phyloP scores from a whole-genome alignment of 2,888 invertebrate genomes.

The Oligia latruncula region DNA sequence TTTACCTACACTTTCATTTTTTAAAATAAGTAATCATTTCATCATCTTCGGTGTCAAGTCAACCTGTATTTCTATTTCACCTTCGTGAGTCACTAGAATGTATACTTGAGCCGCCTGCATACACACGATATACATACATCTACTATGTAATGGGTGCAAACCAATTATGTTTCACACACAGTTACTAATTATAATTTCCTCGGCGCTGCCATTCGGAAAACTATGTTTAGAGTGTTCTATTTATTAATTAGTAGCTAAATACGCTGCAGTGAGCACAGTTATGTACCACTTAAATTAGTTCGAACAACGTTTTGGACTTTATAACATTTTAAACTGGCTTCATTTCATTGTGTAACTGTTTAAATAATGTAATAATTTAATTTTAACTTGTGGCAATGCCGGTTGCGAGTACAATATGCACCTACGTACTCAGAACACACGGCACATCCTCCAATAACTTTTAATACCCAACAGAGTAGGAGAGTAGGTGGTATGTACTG shows the following conservation, averaged over 20 bases:
- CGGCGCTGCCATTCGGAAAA: constrained; percentile 79
- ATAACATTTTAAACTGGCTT: constrained; percentile 55
- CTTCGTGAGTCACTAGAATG: constrained; percentile 56
- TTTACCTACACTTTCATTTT: not conserved
- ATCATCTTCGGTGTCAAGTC: constrained; percentile 38
- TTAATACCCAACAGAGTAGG: constrained; percentile 39
- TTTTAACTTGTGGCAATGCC: constrained; percentile 28
- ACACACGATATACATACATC: constrained; percentile 39
- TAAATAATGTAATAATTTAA: constrained; percentile 44
- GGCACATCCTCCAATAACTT: constrained; percentile 36
- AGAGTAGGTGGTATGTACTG: constrained; percentile 35
- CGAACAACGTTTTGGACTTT: constrained; percentile 67
- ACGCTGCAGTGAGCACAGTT: constrained; percentile 76
- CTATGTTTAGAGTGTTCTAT: constrained; percentile 81
- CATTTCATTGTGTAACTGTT: constrained; percentile 52
- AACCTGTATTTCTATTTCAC: constrained; percentile 31
- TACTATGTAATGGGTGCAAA: constrained; percentile 73
- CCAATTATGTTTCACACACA: constrained; percentile 80
- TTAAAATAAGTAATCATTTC: constrained; percentile 7
- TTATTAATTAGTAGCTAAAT: constrained; percentile 80
- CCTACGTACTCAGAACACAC: constrained; percentile 28
- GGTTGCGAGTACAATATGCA: constrained; percentile 23
- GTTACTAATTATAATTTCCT: constrained; percentile 84
- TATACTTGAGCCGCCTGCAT: constrained; percentile 42
- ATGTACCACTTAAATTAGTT: constrained; percentile 67